Evolutionary conservation across 2,888 invertebrate species (phyloP).

Genomic region (Dascillus cervinus): DNA sequence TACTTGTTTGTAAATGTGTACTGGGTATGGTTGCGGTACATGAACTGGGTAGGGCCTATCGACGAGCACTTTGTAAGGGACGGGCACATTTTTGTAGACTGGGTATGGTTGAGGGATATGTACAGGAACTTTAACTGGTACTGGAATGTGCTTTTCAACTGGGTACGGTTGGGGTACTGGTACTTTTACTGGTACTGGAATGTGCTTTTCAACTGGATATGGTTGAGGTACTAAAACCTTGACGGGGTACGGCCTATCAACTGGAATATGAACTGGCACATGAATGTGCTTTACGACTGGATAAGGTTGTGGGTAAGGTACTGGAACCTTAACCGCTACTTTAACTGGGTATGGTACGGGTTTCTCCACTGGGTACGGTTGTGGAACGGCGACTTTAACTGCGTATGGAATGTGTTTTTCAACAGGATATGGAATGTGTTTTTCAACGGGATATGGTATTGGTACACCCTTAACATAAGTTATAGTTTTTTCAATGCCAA

Average conservation of each 20-base stretch:
- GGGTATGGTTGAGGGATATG: constrained; percentile 72
- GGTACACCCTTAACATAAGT: constrained; percentile 60
- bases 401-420: constrained; percentile 58
- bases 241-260: constrained; percentile 71
- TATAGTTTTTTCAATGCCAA: constrained; percentile 55
- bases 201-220: constrained; percentile 70
- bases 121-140: constrained; percentile 67
- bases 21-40: constrained; percentile 59
- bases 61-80: constrained; percentile 63
- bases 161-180: constrained; percentile 71
- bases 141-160: constrained; percentile 66
- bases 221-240: constrained; percentile 73
- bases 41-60: constrained; percentile 64
- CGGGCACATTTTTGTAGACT: constrained; percentile 58
- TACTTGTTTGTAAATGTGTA: constrained; percentile 61
- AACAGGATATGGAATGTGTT: constrained; percentile 56
- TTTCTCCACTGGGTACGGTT: constrained; percentile 65
- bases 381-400: constrained; percentile 54
- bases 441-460: constrained; percentile 57
- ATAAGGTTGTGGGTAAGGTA: constrained; percentile 68
- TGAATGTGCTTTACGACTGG: constrained; percentile 73
- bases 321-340: constrained; percentile 72
- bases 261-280: constrained; percentile 60
- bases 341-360: constrained; percentile 65
- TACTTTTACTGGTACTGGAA: constrained; percentile 69